Conservation (phyloP, 1,140 invertebrate genomes). For the Thaumetopoea pityocampa region DNA sequence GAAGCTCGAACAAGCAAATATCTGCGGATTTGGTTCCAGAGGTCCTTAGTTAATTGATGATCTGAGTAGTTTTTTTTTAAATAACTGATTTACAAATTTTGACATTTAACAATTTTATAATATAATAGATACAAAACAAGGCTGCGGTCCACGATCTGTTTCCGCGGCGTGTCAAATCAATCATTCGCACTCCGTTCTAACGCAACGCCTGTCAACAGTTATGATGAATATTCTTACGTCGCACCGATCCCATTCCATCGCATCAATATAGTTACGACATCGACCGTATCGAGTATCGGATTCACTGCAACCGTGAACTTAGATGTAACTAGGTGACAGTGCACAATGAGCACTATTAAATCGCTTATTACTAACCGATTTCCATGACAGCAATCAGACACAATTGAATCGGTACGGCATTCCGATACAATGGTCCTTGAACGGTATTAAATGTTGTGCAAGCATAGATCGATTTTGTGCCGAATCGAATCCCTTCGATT, state of each 20-base stretch:
- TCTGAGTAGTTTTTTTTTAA: no score
- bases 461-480: constrained; percentile 44
- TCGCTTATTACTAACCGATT: constrained; percentile 30
- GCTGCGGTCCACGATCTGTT: constrained; percentile 14
- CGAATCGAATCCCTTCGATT: constrained; percentile 50
- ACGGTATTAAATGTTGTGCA: constrained; percentile 53
- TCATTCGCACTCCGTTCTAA: constrained; percentile 24
- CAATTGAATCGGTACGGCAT: constrained; percentile 32
- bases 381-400: constrained; percentile 25
- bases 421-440: constrained; percentile 45
- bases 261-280: constrained; percentile 30
- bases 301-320: constrained; percentile 33
- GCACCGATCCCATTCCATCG: constrained; percentile 33
- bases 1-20: no score
- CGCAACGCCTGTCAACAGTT: constrained; percentile 33
- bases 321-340: constrained; percentile 17
- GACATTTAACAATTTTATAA: constrained; percentile 14
- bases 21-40: no score
- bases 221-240: constrained; percentile 44
- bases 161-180: constrained; percentile 27
- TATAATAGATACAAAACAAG: constrained; percentile 9
- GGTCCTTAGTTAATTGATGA: no score
- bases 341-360: constrained; percentile 30
- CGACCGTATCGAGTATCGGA: constrained; percentile 25
- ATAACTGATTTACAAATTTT: no score